A percentile compares a stretch with the other conserved stretches of the same genome.
phyloP scores from a whole-genome alignment of 2,888 invertebrate genomes.

The Bedellia somnulentella region DNA sequence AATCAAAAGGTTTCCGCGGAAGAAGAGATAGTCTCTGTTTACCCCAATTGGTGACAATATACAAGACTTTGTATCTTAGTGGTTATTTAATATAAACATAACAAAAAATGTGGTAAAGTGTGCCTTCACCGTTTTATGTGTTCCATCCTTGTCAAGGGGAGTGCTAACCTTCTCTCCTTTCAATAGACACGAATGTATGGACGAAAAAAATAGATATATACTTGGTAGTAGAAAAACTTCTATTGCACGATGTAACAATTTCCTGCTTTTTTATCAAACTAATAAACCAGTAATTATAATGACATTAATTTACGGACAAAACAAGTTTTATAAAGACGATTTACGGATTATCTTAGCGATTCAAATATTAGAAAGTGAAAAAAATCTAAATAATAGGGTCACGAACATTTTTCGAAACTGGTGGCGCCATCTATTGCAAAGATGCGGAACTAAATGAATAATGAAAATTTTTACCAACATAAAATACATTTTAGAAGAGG shows the following conservation, averaged over 20 bases:
- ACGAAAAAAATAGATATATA: conserved; percentile 13
- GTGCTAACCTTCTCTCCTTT: conserved; percentile 98
- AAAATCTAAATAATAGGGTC: background rate
- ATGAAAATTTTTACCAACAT: background rate
- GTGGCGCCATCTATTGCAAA: conserved; percentile 14
- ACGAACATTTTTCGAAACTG: background rate
- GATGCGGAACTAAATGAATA: background rate
- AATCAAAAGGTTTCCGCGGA: too few species aligned
- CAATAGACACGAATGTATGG: conserved; percentile 76
- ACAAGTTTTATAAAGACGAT: too few species aligned
- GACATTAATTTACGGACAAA: too few species aligned
- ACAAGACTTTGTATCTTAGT: too few species aligned
- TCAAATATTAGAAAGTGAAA: too few species aligned
- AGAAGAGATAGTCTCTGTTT: too few species aligned
- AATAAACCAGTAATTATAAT: conserved; percentile 2
- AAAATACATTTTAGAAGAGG: too few species aligned
- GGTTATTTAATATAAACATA: too few species aligned
- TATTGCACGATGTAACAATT: conserved; percentile 12
- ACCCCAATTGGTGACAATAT: too few species aligned
- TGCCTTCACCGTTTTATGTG: conserved; percentile 21
- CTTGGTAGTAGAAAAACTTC: conserved; percentile 10
- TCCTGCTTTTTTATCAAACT: background rate
- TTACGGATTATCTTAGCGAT: too few species aligned
- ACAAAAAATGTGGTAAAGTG: conserved; percentile 25
- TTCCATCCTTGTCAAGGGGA: conserved; percentile 96